Evolutionary conservation across 2,888 invertebrate species (phyloP), one percentile per base, ranked within the genome.

Genomic region (Cephus rjabovi): DNA sequence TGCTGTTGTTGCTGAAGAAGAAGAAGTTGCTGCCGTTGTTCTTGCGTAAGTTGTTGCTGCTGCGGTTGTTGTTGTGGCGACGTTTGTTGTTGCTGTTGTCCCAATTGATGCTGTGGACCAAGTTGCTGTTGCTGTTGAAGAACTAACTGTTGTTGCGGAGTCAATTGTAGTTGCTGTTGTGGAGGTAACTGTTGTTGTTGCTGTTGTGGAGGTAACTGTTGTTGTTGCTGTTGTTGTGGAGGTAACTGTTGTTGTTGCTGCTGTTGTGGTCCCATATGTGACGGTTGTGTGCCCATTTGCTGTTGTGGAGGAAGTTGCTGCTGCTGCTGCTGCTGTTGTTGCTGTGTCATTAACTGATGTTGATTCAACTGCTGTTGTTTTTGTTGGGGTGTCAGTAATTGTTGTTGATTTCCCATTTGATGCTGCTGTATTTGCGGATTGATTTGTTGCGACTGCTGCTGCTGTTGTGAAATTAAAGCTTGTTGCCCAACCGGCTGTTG

Each of bases 1-100:
- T 94, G 94, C 83, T 94, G 94, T 30, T 94, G 92, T 71, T 92
- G 92, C 79, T 93, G 93, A 76, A 93, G 88, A 3, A 93, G 92
- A 33, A 94, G 88, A 75, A 94, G 93, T 83, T 93, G 93, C 75
- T 89, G 91, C 4, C 89, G 86, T 74, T 91, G 91, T 69, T 91
- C 91, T 0, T 87, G 84, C 1, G 90, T 89, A 31, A 89, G 77
- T 73, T 84, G 83, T 74, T 93, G 92, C 85, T 93, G 93, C 2
- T 91, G 89, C 80, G 92, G 92, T 12, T 90, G 90, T 56, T 93
- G 87, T 81, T 91, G 93, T 79, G 93, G 93, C 84, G 91, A 93
- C 15, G 93, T 93, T 69, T 92, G 92, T 87, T 93, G 93, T 79
- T 93, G 93, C 30, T 85, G 87, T 31, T 85, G 86, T n/a, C 83